Evolutionary conservation across 2,888 invertebrate genomes (phyloP), one percentile per base, ranked within the genome.

Genomic region (Apantesis nais): DNA sequence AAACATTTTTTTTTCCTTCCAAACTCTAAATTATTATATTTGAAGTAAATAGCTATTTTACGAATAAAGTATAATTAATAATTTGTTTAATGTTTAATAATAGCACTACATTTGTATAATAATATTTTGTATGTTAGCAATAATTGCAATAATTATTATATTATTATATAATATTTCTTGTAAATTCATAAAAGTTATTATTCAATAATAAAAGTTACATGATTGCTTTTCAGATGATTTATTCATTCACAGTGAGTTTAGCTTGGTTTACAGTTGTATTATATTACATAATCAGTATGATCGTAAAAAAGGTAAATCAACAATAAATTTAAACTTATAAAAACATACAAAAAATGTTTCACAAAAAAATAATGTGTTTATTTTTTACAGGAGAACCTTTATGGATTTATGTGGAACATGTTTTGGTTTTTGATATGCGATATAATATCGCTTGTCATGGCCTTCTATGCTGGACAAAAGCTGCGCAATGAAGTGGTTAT

Each of bases 401-500:
- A 60, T 22, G n/a, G 60, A 41, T 60, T 41, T 60, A 34, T 31
- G 25, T 14, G 19, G 16, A 44, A 61, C 34, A 31, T 61, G n/a
- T 25, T 48, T 19, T 61, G 67, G 58, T 2, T 62, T n/a, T 67
- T 67, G 12, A 16, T 48, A 8, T 44, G 9, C 12, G 31, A 41
- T 19, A 22, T 9, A 11, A 11, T 48, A 37, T 31, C 44, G 31
- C 48, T 19, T 61, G 2, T 67, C 1, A 34, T 61, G 44, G 61
- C 61, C n/a, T 48, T 67, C 19, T 2, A 48, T 41, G 61, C 67
- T 39, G 67, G 61, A 41, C 67, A 67, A 25, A 67, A 37, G 61
- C 16, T 67, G 29, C 34, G 19, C 5, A 44, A 39, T 34, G 67
- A 67, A 67, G 44, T 34, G 34, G 8, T 25, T 61, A 44, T 19